Evolutionary conservation across 2,113 vertebrate species (phyloP), one percentile per base, ranked within the genome.

Genomic region (Pyxicephalus adspersus): DNA sequence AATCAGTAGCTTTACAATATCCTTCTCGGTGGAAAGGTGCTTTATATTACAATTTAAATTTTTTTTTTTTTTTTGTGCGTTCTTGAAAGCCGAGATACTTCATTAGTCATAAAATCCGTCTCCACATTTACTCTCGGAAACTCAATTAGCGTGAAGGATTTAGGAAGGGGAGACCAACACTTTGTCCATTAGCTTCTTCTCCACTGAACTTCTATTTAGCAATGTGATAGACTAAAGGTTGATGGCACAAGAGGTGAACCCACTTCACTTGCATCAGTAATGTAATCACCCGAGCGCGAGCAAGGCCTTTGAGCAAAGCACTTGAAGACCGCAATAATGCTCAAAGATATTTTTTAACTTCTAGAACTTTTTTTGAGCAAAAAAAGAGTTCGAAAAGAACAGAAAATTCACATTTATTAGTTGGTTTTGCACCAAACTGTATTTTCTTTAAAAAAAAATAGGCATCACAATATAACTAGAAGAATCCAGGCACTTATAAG

Each of bases 81-180:
- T 89, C 89, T 83, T 89, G 84, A 86, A 84, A 84, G 86, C 89
- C 88, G 83, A 80, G 88, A 85, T 68, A 85, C 86, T 90, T 88
- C 89, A 87, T 89, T 87, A 88, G 89, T 91, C 88, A 89, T 92
- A 90, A 91, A 91, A 87, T 88, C 87, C 75, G 83, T 77, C 55
- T 67, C 70, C 25, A 65, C 85, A 87, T 74, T 83, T 77, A 45
- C 86, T 81, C 58, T 81, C 83, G 58, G 78, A 81, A 85, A 51
- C 84, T 81, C 52, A 78, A 84, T 86, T 76, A 76, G 31, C 61
- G 52, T 22, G 2, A n/a, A 77, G 4, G 63, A 0, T 71, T 70
- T 19, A 61, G n/a, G 38, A 51, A 0, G 20, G 76, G 22, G 9
- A 67, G 65, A 19, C 22, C 13, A 15, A 15, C 34, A 4, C 45